A percentile compares a stretch with the other conserved stretches of the same genome.
These are phyloP conservation scores for Leptinotarsa juncta DNA, from an alignment of 2,888 invertebrate species.

Conservation along the genomic window DNA sequence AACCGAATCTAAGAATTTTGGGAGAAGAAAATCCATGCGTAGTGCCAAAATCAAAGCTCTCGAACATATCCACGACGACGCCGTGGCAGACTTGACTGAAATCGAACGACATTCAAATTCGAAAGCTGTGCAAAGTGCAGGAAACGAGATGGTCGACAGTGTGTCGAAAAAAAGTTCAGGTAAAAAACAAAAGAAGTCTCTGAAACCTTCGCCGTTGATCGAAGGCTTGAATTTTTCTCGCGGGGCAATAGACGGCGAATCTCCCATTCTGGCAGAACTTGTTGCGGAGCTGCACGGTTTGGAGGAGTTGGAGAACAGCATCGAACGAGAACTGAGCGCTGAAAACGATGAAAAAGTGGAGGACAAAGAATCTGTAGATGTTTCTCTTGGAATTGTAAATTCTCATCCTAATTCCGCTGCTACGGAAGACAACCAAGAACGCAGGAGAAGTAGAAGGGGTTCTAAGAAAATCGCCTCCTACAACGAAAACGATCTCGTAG, in stretches of 20 bases:
- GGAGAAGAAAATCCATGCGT: slow-evolving; percentile 42
- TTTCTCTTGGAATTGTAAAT: not conserved
- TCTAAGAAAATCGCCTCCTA: slow-evolving; percentile 56
- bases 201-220: not conserved
- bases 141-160: slow-evolving; percentile 18
- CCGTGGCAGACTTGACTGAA: slow-evolving; percentile 48
- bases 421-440: slow-evolving; percentile 45
- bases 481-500: slow-evolving; percentile 57
- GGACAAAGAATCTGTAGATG: slow-evolving; percentile 14
- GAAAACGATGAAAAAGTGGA: slow-evolving; percentile 28
- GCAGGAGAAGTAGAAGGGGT: slow-evolving; percentile 53
- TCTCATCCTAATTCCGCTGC: not conserved
- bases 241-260: slow-evolving; percentile 24
- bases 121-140: not conserved
- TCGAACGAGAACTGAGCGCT: slow-evolving; percentile 42
- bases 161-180: slow-evolving; percentile 19
- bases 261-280: slow-evolving; percentile 39
- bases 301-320: slow-evolving; percentile 46
- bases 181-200: slow-evolving; percentile 28
- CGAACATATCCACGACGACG: slow-evolving; percentile 54
- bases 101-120: slow-evolving; percentile 36
- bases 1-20: slow-evolving; percentile 27
- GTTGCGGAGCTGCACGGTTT: slow-evolving; percentile 41
- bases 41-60: slow-evolving; percentile 54
- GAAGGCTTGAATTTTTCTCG: slow-evolving; percentile 17